Evolutionary conservation across 53 echinoderm and acorn worm genomes (phyloP).

Genomic region (Zoroaster sp.): DNA sequence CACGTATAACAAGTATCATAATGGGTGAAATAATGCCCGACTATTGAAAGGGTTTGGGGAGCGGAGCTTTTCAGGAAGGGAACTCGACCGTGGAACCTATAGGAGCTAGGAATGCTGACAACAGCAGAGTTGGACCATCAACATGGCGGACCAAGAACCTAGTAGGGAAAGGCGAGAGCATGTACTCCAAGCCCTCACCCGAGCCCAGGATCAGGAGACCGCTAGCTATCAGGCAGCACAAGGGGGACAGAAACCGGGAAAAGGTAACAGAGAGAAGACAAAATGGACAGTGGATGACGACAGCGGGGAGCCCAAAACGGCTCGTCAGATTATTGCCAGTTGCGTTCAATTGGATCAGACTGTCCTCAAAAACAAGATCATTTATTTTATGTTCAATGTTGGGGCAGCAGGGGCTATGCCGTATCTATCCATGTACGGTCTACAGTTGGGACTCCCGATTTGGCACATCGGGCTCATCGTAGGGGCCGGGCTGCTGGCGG

Average conservation of each 20-base stretch:
- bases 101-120: too few relatives aligned
- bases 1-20: too few relatives aligned
- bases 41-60: too few relatives aligned
- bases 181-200: conserved; percentile 9
- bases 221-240: neutral
- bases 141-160: conserved; percentile 33
- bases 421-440: neutral
- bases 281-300: neutral
- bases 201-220: neutral
- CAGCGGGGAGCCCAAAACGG: neutral
- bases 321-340: neutral
- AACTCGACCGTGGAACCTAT: neutral
- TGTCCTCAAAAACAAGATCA: conserved; percentile 12
- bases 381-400: conserved; percentile 30
- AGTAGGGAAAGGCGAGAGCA: conserved; percentile 24
- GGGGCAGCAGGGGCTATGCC: conserved; percentile 8
- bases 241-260: neutral
- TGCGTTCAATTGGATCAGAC: conserved; percentile 21
- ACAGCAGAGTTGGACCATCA: neutral
- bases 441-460: neutral
- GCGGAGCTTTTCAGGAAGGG: neutral
- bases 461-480: neutral
- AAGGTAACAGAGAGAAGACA: neutral
- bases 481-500: conserved; percentile 13
- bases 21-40: too few relatives aligned